Percentiles rank a stretch among this genome's conserved stretches.
phyloP scores from a whole-genome alignment of 2,797 vertebrate genomes.

The Rhinichthys osculus region DNA sequence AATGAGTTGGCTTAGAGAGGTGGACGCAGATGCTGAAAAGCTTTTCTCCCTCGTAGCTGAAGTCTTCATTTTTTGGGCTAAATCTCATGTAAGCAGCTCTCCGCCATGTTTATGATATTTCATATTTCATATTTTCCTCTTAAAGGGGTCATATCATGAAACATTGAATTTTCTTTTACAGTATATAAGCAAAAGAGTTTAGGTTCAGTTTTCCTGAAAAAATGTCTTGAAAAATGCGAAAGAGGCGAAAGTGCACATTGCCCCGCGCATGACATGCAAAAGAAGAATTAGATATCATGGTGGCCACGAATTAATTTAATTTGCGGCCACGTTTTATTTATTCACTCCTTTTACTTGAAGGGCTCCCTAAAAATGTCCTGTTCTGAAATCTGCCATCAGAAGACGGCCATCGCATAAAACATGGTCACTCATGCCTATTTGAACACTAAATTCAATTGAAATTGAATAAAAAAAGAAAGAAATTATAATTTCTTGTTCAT shows the following conservation, averaged over 20 bases:
- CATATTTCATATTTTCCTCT: background rate
- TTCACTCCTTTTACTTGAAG: background rate
- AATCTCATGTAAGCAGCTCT: slow-evolving; percentile 88
- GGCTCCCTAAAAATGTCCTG: background rate
- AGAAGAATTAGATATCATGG: background rate
- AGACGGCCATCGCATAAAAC: background rate
- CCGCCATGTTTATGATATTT: background rate
- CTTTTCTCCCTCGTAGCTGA: slow-evolving; percentile 93
- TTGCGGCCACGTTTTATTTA: background rate
- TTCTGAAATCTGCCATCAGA: background rate
- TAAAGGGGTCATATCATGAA: background rate
- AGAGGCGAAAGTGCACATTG: background rate
- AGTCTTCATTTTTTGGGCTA: slow-evolving; percentile 95
- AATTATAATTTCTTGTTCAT: too few relatives aligned
- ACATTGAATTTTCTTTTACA: background rate
- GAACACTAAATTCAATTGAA: background rate
- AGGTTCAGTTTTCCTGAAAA: background rate
- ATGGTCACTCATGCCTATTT: background rate
- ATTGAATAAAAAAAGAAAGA: background rate
- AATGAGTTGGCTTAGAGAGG: slow-evolving; percentile 89
- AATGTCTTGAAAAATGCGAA: background rate
- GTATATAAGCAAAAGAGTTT: background rate
- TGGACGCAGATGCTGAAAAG: slow-evolving; percentile 86
- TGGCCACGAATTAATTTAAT: background rate
- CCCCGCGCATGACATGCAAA: background rate